A percentile compares a stretch with the other conserved stretches of the same genome.
phyloP scores from a whole-genome alignment of 1,140 invertebrate species.

The Zaprionus camerounensis region DNA sequence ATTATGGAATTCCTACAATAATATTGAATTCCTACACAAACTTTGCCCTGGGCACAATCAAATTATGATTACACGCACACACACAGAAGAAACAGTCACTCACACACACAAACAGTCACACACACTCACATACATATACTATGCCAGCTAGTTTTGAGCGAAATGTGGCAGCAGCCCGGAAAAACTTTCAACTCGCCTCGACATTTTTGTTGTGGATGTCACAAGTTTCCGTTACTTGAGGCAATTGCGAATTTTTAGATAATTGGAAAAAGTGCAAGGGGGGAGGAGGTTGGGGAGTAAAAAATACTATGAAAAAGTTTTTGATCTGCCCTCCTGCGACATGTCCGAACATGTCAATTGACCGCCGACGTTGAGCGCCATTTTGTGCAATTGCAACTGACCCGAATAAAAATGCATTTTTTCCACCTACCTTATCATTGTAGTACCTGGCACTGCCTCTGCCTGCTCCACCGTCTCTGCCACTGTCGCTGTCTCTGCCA shows the following conservation, averaged over 20 bases:
- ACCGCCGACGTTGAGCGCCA: conserved; percentile 4
- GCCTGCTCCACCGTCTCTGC: conserved; percentile 32
- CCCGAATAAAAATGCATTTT: not conserved
- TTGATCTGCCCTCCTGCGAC: not conserved
- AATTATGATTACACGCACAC: conserved; percentile 2
- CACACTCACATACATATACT: not conserved
- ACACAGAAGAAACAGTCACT: not conserved
- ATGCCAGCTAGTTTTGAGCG: not conserved
- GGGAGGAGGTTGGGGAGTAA: too few relatives aligned
- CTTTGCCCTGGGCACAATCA: conserved; percentile 20
- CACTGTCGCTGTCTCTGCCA: conserved; percentile 41
- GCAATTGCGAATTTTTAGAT: conserved; percentile 17
- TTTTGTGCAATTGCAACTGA: conserved; percentile 10
- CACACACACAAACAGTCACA: not conserved
- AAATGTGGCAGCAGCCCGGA: conserved; percentile 11
- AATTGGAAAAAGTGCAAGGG: conserved; percentile 17
- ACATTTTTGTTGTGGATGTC: conserved; percentile 14
- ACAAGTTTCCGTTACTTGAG: conserved; percentile 15
- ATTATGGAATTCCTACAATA: conserved; percentile 32
- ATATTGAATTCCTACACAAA: conserved; percentile 20
- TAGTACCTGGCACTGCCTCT: conserved; percentile 56
- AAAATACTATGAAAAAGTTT: not conserved
- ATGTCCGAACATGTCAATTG: conserved; percentile 7
- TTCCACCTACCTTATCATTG: conserved; percentile 67
- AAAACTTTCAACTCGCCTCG: conserved; percentile 29